These are phyloP conservation scores for Poeciliopsis retropinna DNA, from an alignment of 2,113 vertebrate genomes.

Conservation along the genomic window DNA sequence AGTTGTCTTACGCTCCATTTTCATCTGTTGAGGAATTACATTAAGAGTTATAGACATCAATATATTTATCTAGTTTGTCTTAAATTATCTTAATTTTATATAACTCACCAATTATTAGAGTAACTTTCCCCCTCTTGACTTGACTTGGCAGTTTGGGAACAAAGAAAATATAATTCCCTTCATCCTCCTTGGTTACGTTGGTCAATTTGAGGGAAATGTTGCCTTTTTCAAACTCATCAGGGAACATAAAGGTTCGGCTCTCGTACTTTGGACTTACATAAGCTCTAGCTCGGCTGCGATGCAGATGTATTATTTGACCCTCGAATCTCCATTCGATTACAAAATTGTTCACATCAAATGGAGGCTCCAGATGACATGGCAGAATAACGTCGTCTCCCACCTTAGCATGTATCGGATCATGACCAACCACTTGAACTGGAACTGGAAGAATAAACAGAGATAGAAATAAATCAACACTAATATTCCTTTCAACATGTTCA, in stretches of 20 bases:
- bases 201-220: not conserved
- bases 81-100: too few species aligned
- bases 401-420: too few species aligned
- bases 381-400: too few species aligned
- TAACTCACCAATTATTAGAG: not conserved
- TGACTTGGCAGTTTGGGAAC: too few species aligned
- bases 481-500: too few species aligned
- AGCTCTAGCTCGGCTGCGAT: not conserved
- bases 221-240: not conserved
- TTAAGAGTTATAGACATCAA: too few species aligned
- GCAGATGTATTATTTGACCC: not conserved
- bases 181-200: not conserved
- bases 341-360: not conserved
- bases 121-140: not conserved
- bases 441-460: too few species aligned
- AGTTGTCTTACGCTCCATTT: too few species aligned
- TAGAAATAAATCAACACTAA: too few species aligned
- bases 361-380: not conserved
- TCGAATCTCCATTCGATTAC: not conserved
- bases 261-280: not conserved
- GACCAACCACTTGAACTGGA: too few species aligned
- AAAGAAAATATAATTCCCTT: not conserved
- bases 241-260: not conserved
- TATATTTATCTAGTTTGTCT: too few species aligned
- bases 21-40: too few species aligned